phyloP scores from a whole-genome alignment of 1,140 invertebrate species.

The Drosophila pandora region DNA sequence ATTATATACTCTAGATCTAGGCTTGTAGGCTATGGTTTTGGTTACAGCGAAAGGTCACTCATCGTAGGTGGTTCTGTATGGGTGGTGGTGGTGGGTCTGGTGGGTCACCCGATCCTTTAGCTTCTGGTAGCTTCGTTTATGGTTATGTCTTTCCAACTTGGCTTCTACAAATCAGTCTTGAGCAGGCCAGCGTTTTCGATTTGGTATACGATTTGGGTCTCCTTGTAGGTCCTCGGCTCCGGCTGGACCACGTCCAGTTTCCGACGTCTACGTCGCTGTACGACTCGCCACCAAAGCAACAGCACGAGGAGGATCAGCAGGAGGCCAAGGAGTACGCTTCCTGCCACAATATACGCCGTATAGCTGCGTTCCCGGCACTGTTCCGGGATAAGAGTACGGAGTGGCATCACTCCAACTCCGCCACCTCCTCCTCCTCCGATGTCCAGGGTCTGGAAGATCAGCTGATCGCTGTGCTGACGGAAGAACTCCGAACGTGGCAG shows the following conservation, averaged over 20 bases:
- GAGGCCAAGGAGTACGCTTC: constrained; percentile 78
- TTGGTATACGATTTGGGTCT: constrained; percentile 93
- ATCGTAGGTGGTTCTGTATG: constrained; percentile 31
- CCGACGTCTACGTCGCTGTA: constrained; percentile 83
- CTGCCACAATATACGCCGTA: constrained; percentile 64
- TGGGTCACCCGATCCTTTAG: constrained; percentile 39
- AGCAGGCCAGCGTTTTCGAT: constrained; percentile 92
- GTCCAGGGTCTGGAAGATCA: constrained; percentile 40
- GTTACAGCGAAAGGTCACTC: constrained; percentile 49
- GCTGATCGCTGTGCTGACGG: constrained; percentile 61
- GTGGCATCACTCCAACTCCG: constrained; percentile 20
- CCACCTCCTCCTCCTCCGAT: not conserved
- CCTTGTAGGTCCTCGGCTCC: constrained; percentile 91
- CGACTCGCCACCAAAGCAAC: constrained; percentile 65
- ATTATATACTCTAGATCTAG: constrained; percentile 15
- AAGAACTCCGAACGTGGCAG: constrained; percentile 67
- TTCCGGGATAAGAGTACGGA: constrained; percentile 52
- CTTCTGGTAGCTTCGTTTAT: constrained; percentile 60
- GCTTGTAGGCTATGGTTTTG: constrained; percentile 45
- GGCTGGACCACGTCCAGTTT: constrained; percentile 89
- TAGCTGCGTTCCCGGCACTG: constrained; percentile 65
- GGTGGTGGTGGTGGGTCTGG: constrained; percentile 22
- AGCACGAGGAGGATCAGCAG: constrained; percentile 81
- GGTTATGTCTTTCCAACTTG: constrained; percentile 24
- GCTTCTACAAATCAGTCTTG: constrained; percentile 88